phyloP scores from a whole-genome alignment of 2,797 vertebrate genomes.

The Natrix natrix region DNA sequence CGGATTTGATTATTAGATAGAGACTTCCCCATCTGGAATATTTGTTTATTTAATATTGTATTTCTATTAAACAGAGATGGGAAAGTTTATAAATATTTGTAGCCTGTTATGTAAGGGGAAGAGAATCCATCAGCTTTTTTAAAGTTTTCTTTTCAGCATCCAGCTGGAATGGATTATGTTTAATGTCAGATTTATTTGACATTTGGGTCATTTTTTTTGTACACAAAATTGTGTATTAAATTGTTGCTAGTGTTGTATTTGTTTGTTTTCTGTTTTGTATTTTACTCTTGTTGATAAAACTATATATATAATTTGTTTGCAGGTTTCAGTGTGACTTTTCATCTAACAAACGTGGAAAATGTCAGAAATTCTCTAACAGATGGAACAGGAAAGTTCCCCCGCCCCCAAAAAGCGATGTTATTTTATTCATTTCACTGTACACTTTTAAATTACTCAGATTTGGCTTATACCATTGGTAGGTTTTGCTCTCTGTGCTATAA shows the following conservation, averaged over 20 bases:
- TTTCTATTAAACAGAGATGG: not conserved
- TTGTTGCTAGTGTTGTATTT: not conserved
- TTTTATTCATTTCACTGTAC: not conserved
- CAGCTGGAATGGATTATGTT: not conserved
- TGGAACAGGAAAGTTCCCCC: not conserved
- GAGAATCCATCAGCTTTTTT: not conserved
- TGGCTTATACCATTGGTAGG: not conserved
- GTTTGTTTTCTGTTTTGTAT: not conserved
- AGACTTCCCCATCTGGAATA: not conserved
- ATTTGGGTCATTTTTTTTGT: not conserved
- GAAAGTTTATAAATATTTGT: not conserved
- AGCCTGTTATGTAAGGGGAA: not conserved
- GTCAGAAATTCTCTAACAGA: not conserved
- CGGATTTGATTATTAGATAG: not conserved
- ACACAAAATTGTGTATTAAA: not conserved
- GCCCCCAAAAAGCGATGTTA: not conserved
- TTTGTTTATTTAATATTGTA: not conserved
- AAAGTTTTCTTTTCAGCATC: not conserved
- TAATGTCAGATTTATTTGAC: not conserved
- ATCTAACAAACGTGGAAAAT: not conserved
- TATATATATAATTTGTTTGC: too few species aligned
- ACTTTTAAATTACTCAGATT: not conserved
- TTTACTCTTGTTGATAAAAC: not conserved
- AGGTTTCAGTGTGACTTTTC: not conserved
- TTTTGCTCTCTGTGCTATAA: not conserved